Conservation (phyloP, 2,888 invertebrate species). For the Scaptodrosophila latifasciaeformis region DNA sequence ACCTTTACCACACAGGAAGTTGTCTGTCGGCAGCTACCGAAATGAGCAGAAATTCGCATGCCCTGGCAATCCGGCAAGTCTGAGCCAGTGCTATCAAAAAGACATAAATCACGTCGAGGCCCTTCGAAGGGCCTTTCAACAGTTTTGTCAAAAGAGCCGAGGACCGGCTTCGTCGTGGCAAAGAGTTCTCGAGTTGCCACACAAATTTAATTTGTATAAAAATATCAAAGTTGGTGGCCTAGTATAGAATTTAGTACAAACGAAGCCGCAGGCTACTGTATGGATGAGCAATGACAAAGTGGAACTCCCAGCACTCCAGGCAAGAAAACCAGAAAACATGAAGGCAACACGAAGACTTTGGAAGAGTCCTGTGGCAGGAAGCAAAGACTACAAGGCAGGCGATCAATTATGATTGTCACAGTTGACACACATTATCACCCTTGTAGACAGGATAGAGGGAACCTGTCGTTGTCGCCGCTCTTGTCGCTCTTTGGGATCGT, state of each 20-base stretch:
- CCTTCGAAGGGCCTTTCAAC: conserved; percentile 57
- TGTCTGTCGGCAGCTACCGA: conserved; percentile 9
- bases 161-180: not conserved
- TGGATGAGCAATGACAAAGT: conserved; percentile 36
- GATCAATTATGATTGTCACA: conserved; percentile 69
- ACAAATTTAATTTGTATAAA: conserved; percentile 66
- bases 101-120: conserved; percentile 58
- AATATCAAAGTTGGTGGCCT: conserved; percentile 68
- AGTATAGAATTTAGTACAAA: conserved; percentile 29
- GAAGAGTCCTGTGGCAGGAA: conserved; percentile 19
- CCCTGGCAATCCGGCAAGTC: conserved; percentile 21
- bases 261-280: conserved; percentile 63
- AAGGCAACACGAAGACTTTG: conserved; percentile 7
- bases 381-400: conserved; percentile 27
- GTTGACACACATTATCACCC: conserved; percentile 66
- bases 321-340: not conserved
- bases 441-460: conserved; percentile 32
- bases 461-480: conserved; percentile 47
- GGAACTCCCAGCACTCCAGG: conserved; percentile 24
- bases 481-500: conserved; percentile 19
- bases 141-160: conserved; percentile 51
- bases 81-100: conserved; percentile 58
- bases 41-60: conserved; percentile 40
- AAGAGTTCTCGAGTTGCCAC: conserved; percentile 41
- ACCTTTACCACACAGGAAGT: conserved; percentile 62